A percentile compares a stretch with the other conserved stretches of the same genome.
Conservation (phyloP, 2,113 vertebrate genomes). For the Lontra canadensis region DNA sequence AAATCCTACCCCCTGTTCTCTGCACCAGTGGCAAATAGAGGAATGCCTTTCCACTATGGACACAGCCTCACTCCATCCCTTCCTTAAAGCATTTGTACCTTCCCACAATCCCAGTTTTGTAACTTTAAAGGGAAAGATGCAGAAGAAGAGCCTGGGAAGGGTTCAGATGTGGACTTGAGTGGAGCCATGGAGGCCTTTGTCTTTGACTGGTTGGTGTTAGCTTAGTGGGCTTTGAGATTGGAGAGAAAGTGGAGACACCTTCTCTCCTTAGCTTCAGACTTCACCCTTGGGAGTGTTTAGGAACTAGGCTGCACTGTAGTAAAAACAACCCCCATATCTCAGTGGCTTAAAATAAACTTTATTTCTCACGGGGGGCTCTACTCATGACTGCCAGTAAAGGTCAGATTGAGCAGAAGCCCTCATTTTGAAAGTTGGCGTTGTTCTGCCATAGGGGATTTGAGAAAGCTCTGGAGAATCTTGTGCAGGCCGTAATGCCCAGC, state of each 20-base stretch:
- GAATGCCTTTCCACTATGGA: background rate
- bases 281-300: background rate
- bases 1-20: background rate
- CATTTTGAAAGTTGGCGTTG: background rate
- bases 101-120: background rate
- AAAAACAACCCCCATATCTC: background rate
- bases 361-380: background rate
- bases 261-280: background rate
- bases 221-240: background rate
- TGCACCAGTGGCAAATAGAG: background rate
- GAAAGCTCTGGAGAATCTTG: background rate
- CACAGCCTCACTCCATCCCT: background rate
- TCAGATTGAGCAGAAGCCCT: background rate
- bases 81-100: background rate
- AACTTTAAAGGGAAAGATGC: background rate
- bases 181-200: background rate
- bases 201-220: background rate
- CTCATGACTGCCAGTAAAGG: background rate
- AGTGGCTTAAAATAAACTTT: background rate
- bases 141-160: background rate
- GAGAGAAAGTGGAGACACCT: background rate
- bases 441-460: background rate
- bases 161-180: background rate
- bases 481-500: accelerated
- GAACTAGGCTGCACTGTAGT: background rate